Conservation (phyloP, 2,113 vertebrate species). For the Misgurnus anguillicaudatus region DNA sequence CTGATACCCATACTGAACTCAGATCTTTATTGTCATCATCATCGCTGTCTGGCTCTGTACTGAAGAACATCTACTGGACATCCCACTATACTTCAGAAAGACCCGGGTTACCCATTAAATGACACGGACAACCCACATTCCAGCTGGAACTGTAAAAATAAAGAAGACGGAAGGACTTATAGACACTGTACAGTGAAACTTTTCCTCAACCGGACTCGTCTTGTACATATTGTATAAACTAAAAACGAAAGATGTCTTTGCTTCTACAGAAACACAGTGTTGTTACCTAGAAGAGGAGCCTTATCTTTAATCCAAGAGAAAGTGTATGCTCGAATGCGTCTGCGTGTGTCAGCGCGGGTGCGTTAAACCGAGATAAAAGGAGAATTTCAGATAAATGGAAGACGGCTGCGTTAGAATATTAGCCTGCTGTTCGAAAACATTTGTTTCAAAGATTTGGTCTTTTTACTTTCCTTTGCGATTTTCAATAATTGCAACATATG, state of each 20-base stretch:
- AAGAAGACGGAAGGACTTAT: neutral
- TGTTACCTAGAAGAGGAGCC: slow-evolving; percentile 49
- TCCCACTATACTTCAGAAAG: neutral
- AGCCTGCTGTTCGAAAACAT: slow-evolving; percentile 48
- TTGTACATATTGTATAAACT: slow-evolving; percentile 55
- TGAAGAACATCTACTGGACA: neutral
- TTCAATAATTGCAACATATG: slow-evolving; percentile 44
- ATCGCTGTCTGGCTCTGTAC: neutral
- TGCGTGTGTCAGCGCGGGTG: neutral
- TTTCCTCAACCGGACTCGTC: slow-evolving; percentile 25
- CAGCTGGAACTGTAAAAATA: slow-evolving; percentile 20
- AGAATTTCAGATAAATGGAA: slow-evolving; percentile 17
- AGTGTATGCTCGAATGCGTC: slow-evolving; percentile 40
- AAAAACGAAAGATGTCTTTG: slow-evolving; percentile 49
- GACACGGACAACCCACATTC: slow-evolving; percentile 35
- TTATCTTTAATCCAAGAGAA: slow-evolving; percentile 51
- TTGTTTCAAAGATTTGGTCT: slow-evolving; percentile 3
- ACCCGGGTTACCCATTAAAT: neutral
- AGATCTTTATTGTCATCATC: neutral
- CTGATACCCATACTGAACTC: neutral
- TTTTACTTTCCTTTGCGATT: slow-evolving; percentile 44
- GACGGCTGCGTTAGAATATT: slow-evolving; percentile 47
- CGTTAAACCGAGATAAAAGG: neutral
- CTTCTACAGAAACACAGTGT: slow-evolving; percentile 53
- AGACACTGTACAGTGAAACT: slow-evolving; percentile 13